Base-by-base conservation (phyloP, 1,140 invertebrate species). In the Nasonia longicornis region DNA sequence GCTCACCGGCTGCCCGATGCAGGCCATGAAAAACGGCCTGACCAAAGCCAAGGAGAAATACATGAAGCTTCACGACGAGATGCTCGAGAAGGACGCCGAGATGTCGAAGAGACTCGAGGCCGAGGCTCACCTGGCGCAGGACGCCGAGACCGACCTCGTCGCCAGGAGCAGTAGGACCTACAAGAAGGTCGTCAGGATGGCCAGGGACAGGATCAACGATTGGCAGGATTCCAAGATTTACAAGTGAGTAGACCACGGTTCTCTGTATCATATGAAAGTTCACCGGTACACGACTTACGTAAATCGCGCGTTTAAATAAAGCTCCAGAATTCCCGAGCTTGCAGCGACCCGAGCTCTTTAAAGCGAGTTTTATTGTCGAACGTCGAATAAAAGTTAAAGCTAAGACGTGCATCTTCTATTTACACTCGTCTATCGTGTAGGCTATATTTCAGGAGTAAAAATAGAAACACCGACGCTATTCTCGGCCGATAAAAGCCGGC, bases 11-110 rank as follows among this genome's bases (percentile, higher is more conserved):
- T 82, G 11, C 35, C 72, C 45, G 67, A 64, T 20, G 71, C 77
- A 82, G 22, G 38, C 80, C 58, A 45, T 42, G 52, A 84, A 29
- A 26, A 83, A 26, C 38, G 86, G 84, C 70, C 31, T 85, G 12
- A 84, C 79, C 6, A 87, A 84, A 63, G 84, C 82, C 16, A 90
- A 89, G 75, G 87, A 89, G 22, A 89, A 89, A 76, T 90, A 87
- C 69, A 86, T 87, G 45, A 88, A 84, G 38, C 78, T 87, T 0
- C 87, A 89, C 83, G 86, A 90, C 1, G 84, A 88, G 52, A 83
- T 87, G 81, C 64, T 87, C 14, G 64, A 81, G 2, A 79, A 77
- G 0, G 86, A 87, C 38, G 16, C 52, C 20, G 84, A 83, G 58
- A 72, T 84, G 67, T 63, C 80, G n/a, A 14, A 16, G 7, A 66